Evolutionary conservation across 2,888 invertebrate species (phyloP), one percentile per base, ranked within the genome.

Genomic region (Xanthia icteritia): DNA sequence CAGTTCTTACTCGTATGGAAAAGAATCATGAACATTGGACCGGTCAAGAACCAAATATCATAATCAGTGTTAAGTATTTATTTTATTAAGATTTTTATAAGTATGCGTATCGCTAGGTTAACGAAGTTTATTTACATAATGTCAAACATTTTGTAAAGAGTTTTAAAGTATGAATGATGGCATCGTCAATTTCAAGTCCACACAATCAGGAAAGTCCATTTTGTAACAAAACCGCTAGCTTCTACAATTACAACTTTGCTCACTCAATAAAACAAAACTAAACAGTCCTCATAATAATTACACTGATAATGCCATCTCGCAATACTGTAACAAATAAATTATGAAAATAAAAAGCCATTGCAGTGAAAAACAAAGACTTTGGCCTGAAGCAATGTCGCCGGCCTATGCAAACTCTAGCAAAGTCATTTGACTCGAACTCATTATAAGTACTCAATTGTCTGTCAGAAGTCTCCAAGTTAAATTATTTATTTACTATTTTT

Each of bases 401-500:
- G 81, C 64, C 70, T 79, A 81, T 75, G 72, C 73, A 88, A 83
- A 86, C 83, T 81, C 65, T 71, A 81, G 75, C 70, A 80, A 86
- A 88, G 78, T 82, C 73, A 86, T 88, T 89, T 80, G 70, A 79
- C 77, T 82, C 54, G 17, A 74, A 75, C 76, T 84, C 82, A 88
- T 88, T 88, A 86, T 39, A 73, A 73, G 68, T 66, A 69, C 77
- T 84, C 75, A 73, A 82, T 74, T 82, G 81, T 77, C 61, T 70
- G 81, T 69, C 63, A 66, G 56, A 54, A 15, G 48, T 66, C 39
- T 77, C 60, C 20, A 56, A 72, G 61, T 65, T 58, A 45, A 64
- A 81, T 69, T 61, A 51, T 15, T 81, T 81, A 75, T 81, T 81
- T 42, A 42, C 39, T 73, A n/a, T 60, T 78, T 73, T 72, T 82